Evolutionary conservation across 23 tunicate species (phyloP).

Genomic region (Trididemnum clinides): DNA sequence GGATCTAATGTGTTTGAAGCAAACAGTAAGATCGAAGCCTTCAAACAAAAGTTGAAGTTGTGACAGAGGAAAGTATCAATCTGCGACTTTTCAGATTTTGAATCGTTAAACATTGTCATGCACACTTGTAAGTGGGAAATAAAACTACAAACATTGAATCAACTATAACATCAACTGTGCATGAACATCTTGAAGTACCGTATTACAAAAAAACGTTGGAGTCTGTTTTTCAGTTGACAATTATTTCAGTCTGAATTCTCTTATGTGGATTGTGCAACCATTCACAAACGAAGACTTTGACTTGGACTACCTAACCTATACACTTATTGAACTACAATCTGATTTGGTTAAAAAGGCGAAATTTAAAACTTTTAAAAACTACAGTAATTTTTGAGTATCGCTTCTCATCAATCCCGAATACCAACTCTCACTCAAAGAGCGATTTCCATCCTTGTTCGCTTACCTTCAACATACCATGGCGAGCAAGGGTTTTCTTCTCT

Average conservation of each 20-base stretch:
- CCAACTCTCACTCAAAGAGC: not conserved
- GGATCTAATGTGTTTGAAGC: not conserved
- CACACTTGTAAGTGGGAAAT: conserved; percentile 6
- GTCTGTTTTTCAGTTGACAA: not conserved
- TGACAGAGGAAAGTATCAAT: too few relatives aligned
- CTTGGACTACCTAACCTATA: too few relatives aligned
- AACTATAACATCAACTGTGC: too few relatives aligned
- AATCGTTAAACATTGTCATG: not conserved
- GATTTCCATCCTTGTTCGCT: too few relatives aligned
- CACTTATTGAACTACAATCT: too few relatives aligned
- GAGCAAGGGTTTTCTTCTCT: too few relatives aligned
- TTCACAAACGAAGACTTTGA: too few relatives aligned
- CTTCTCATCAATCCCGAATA: not conserved
- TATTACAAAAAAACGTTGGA: not conserved
- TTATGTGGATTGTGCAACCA: conserved; percentile 5
- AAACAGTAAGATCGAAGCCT: not conserved
- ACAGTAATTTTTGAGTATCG: not conserved
- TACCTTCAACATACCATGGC: not conserved
- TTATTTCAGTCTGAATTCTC: conserved; percentile 1
- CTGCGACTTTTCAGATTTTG: conserved; percentile 32
- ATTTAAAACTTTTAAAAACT: too few relatives aligned
- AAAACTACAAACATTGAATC: not conserved
- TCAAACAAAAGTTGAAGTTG: too few relatives aligned
- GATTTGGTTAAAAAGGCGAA: too few relatives aligned
- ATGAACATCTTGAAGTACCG: conserved; percentile 2